Base-by-base conservation (phyloP, 2,888 invertebrate genomes). In the Amorpha juglandis region DNA sequence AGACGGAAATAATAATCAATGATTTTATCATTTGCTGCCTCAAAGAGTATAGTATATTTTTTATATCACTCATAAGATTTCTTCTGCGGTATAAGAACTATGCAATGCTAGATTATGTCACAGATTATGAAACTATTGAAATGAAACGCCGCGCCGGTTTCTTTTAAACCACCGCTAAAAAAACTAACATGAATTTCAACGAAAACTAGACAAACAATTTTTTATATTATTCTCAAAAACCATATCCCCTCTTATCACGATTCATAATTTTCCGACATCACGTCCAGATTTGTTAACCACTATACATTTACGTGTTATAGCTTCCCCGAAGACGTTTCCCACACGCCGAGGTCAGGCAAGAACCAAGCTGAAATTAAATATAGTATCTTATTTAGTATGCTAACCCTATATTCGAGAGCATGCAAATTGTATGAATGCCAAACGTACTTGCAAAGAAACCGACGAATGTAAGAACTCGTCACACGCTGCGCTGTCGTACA, bases 341-440 rank as follows among this genome's bases (percentile, higher is more conserved):
- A 72, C 69, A 70, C 66, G 66, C 63, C 62, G 66, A 70, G 38
- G 21, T 33, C 76, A 69, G 73, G 69, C 72, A 71, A 68, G 67
- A 71, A 66, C 75, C 71, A 74, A 74, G 66, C 67, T 69, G 71
- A 78, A 76, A 77, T 78, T 78, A 78, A 80, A 82, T 83, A 81
- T 83, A 81, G 72, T 79, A 27, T 63, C 73, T 77, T 14, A 77
- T 78, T 88, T 87, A 81, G 81, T 85, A 87, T 87, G 83, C 86
- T 74, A 79, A 81, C 79, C 78, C 79, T 81, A 79, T 76, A 65
- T 71, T 73, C 71, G 71, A 73, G 71, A 77, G 76, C 79, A 83
- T 83, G 83, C 83, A 84, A 86, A 83, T 82, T 78, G 76, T 80
- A 83, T 79, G 79, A 79, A 78, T 80, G 79, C 74, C 74, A 69